Base-by-base conservation (phyloP, 2,797 vertebrate genomes). In the Lagothrix lagotricha region DNA sequence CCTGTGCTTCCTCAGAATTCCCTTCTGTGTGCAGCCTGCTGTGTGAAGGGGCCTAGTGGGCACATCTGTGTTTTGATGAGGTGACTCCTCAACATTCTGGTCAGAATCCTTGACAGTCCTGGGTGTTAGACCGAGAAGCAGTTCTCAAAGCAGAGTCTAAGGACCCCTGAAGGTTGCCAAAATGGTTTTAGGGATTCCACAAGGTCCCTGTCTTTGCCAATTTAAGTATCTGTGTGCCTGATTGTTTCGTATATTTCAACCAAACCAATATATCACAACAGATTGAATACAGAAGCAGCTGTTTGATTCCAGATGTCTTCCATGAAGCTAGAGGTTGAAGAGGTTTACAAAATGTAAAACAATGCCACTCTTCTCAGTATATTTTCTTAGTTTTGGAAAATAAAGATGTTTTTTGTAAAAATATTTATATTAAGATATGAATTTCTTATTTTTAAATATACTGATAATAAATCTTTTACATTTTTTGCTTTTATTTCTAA, bases 401-500 rank as follows among this genome's bases (percentile, higher is more conserved):
- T 39, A 70, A 2, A 13, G 52, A 2, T 15, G 5, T 4, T 7
- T 70, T 70, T 67, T 50, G 33, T 64, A 85, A 85, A 90, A 26
- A 36, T 46, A 73, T 50, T 73, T n/a, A 44, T 72, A 7, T 46
- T 46, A 80, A 79, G 22, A n/a, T 67, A 70, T 57, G 28, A 54
- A 26, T 28, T 39, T 46, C 39, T 70, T 54, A 8, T 70, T 87
- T 87, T 57, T 64, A 67, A 73, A 36, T n/a, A 14, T 75, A 46
- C 11, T 67, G 6, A 36, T 72, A 58, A 77, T 75, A 94, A 75
- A 75, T 39, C 4, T 48, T 92, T 46, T 39, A 22, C n/a, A 44
- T 5, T 33, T 36, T 90, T 95, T 61, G 24, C 44, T 91, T 83
- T 79, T 64, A 44, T 46, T 61, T 26, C n/a, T 87, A 54, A 73